Evolutionary conservation across 2,888 invertebrate species (phyloP), one percentile per base, ranked within the genome.

Genomic region (Brachypalpus laphriformis): DNA sequence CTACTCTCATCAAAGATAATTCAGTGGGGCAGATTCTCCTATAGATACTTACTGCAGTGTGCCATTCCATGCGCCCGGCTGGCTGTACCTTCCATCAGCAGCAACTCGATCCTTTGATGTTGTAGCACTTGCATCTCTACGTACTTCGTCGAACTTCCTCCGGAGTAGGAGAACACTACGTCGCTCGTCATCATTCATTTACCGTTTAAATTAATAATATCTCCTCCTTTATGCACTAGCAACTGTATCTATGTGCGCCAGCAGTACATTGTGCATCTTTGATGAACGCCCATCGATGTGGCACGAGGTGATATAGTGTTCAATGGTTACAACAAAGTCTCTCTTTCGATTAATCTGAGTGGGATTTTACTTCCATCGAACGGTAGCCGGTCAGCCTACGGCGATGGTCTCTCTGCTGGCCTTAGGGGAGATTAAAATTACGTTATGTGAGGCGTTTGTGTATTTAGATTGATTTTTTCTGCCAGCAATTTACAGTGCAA

Each of bases 131-230:
- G 11, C 22, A n/a, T 25, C 75, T 57, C 63, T 57, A 31, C 59
- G 63, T 16, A 28, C 65, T 51, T 16, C 31, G 16, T 66, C 68
- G 1, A 8, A 25, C 34, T 75, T 66, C 49, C 66, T 28, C 54
- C 37, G 20, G 40, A 40, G 72, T 59, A 18, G 59, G 56, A 40
- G 74, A 68, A 65, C 28, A 28, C 71, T 71, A 68, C 72, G 57
- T 56, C 65, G 74, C 83, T 65, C 83, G 83, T 75, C 83, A 80
- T 85, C 65, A 70, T 85, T 85, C 83, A 85, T 85, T 85, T 85
- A 75, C 65, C 75, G 75, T 85, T 85, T 75, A 85, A 85, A 85
- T 85, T 85, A 85, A 85, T 85, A 85, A 85, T 85, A 80, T 75
- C 83, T 80, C 80, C 80, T 80, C 68, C 68, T 61, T 82, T 70